These are phyloP conservation scores for Bos javanicus DNA, from an alignment of 2,113 vertebrate genomes.

Conservation along the genomic window DNA sequence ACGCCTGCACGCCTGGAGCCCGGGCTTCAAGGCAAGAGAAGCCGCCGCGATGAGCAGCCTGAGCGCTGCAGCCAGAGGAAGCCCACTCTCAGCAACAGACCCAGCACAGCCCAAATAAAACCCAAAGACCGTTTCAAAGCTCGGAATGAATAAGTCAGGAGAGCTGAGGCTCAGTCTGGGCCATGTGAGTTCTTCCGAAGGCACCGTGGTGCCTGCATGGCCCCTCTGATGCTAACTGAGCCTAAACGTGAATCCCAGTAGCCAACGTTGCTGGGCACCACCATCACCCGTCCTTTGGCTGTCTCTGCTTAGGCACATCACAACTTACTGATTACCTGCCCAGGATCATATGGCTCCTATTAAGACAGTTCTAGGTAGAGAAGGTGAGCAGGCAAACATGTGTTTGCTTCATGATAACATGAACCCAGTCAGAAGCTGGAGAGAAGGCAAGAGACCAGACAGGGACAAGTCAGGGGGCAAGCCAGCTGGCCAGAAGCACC, in stretches of 20 bases:
- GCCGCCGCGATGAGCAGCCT: accelerated
- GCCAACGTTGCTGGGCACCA: accelerated
- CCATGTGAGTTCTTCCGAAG: neutral
- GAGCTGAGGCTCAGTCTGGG: neutral
- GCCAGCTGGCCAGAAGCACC: neutral
- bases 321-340: neutral
- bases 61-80: accelerated
- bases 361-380: neutral
- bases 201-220: neutral
- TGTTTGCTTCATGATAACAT: neutral
- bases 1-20: neutral
- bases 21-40: accelerated
- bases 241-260: accelerated
- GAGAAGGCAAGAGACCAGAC: neutral
- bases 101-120: neutral
- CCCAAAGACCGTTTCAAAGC: accelerated
- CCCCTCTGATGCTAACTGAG: too few species aligned
- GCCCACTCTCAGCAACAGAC: neutral
- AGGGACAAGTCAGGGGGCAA: neutral
- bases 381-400: neutral
- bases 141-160: accelerated
- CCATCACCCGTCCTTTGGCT: neutral
- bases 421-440: neutral
- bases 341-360: accelerated
- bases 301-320: neutral